These are phyloP conservation scores for Epizoanthus stellaris DNA, from an alignment of 92 coral and sea anemone genomes.

Conservation along the genomic window DNA sequence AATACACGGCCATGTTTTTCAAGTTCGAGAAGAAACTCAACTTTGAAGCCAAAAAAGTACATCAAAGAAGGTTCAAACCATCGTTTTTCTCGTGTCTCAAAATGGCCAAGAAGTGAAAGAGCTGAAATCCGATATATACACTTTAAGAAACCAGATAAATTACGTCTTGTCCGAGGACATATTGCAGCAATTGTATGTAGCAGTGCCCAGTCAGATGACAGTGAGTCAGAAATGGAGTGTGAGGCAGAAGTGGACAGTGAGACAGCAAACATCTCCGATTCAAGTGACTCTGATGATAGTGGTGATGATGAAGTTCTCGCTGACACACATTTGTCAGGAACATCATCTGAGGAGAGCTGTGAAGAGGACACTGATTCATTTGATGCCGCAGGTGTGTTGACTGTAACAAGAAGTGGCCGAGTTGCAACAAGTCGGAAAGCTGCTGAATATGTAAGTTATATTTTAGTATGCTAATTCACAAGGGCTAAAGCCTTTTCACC, in stretches of 20 bases:
- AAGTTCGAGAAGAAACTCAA: too few relatives aligned
- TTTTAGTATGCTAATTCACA: background rate
- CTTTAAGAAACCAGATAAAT: slow-evolving; percentile 27
- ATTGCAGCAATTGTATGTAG: background rate
- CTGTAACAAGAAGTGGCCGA: slow-evolving; percentile 25
- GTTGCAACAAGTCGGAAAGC: slow-evolving; percentile 41
- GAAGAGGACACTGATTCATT: slow-evolving; percentile 3
- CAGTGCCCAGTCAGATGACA: background rate
- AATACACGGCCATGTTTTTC: too few relatives aligned
- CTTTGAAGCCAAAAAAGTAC: too few relatives aligned
- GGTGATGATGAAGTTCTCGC: slow-evolving; percentile 31
- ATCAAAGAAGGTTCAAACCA: too few relatives aligned
- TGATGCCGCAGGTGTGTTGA: slow-evolving; percentile 37
- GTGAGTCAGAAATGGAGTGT: background rate
- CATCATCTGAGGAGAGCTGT: background rate
- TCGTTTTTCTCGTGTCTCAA: too few relatives aligned
- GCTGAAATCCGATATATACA: too few relatives aligned
- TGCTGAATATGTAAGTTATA: slow-evolving; percentile 28
- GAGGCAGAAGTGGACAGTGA: background rate
- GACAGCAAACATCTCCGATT: background rate
- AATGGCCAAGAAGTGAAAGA: too few relatives aligned
- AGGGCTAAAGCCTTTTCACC: too few relatives aligned
- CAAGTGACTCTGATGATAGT: slow-evolving; percentile 1
- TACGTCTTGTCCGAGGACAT: slow-evolving; percentile 16
- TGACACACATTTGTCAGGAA: slow-evolving; percentile 19